phyloP scores from a whole-genome alignment of 2,888 invertebrate species.

The Noctua fimbriata region DNA sequence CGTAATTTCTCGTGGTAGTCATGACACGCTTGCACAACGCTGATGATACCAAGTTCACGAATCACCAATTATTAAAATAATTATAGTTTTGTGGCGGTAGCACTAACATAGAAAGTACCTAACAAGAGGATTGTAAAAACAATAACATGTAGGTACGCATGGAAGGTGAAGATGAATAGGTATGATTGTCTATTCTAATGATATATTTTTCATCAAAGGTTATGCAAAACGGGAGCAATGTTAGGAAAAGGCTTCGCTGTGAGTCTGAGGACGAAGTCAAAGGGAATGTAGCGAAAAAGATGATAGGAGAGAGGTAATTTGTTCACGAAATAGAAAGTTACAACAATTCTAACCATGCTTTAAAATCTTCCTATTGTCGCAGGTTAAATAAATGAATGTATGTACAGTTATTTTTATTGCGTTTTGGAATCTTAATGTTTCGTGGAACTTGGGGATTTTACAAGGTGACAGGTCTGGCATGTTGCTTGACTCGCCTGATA shows the following conservation, averaged over 20 bases:
- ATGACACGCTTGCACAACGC: slow-evolving; percentile 32
- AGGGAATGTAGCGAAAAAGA: slow-evolving; percentile 82
- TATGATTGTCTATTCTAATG: slow-evolving; percentile 1
- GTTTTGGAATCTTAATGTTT: slow-evolving; percentile 37
- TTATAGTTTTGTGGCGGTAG: not conserved
- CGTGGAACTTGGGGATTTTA: slow-evolving; percentile 40
- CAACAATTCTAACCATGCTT: not conserved
- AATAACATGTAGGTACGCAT: not conserved
- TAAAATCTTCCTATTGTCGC: slow-evolving; percentile 11
- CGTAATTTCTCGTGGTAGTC: slow-evolving; percentile 35
- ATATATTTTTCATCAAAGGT: slow-evolving; percentile 67
- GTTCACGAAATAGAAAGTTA: slow-evolving; percentile 47
- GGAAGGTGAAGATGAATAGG: not conserved
- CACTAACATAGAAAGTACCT: not conserved
- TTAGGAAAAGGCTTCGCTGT: slow-evolving; percentile 82
- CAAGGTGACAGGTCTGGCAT: slow-evolving; percentile 57
- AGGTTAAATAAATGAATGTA: not conserved
- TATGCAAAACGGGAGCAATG: slow-evolving; percentile 71
- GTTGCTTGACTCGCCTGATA: slow-evolving; percentile 28
- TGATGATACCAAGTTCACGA: slow-evolving; percentile 23
- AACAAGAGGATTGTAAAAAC: not conserved
- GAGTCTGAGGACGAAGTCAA: slow-evolving; percentile 78
- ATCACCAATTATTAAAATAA: not conserved
- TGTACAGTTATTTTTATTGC: not conserved
- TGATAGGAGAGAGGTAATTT: slow-evolving; percentile 78